Percentiles rank a stretch among this genome's conserved stretches.
Evolutionary conservation across 2,113 vertebrate species (phyloP).

Genomic region (Herpailurus yagouaroundi): DNA sequence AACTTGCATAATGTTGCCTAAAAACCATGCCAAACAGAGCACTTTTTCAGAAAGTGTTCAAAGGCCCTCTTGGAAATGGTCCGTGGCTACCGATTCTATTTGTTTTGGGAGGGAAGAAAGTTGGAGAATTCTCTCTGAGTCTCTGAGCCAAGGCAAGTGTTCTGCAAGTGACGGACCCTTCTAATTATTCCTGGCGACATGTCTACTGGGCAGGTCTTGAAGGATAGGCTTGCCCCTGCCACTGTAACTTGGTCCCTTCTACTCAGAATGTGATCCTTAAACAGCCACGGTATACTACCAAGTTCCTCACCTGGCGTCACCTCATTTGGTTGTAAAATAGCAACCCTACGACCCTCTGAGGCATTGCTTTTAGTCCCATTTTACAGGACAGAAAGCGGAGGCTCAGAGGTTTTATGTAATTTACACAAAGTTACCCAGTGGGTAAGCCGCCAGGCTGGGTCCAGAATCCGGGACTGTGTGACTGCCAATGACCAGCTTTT

Average conservation of each 20-base stretch:
- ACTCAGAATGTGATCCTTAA: background rate
- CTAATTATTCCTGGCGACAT: background rate
- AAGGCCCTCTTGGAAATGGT: background rate
- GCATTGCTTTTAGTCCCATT: background rate
- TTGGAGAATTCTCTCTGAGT: background rate
- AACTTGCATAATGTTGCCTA: background rate
- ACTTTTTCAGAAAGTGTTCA: background rate
- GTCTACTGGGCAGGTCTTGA: background rate
- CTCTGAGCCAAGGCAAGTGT: background rate
- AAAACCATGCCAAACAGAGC: background rate
- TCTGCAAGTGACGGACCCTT: background rate
- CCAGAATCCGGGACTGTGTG: background rate
- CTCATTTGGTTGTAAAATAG: background rate
- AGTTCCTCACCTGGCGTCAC: background rate
- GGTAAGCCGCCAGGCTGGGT: background rate
- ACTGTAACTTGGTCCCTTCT: background rate
- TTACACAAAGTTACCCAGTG: background rate
- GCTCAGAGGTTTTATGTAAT: background rate
- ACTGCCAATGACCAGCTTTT: background rate
- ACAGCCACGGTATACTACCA: background rate
- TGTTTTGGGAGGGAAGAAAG: background rate
- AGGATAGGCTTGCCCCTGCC: background rate
- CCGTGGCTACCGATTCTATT: background rate
- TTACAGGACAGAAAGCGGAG: background rate
- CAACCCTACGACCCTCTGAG: background rate